Percentiles rank a stretch among this genome's conserved stretches.
Evolutionary conservation across 2,888 invertebrate genomes (phyloP).

Genomic region (Mythimna ferrago): DNA sequence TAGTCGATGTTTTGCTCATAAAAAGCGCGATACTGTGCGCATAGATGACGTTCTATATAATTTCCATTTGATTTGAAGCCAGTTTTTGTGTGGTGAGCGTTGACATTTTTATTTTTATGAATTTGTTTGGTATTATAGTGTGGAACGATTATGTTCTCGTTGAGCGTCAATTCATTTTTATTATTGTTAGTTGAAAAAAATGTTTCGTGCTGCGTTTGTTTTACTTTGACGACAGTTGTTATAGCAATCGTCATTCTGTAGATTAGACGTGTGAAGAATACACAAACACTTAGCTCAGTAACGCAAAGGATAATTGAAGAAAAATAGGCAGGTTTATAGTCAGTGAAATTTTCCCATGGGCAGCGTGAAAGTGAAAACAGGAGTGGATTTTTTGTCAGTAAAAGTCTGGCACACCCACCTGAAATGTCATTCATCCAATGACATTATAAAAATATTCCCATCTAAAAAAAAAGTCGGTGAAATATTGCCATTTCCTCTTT

Average conservation of each 20-base stretch:
- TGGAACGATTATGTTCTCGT: constrained; percentile 65
- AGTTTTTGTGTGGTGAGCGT: constrained; percentile 73
- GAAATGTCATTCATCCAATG: too few relatives aligned
- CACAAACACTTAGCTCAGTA: too few relatives aligned
- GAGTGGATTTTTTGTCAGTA: too few relatives aligned
- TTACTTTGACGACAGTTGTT: constrained; percentile 31
- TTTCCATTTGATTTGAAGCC: constrained; percentile 83
- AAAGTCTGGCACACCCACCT: too few relatives aligned
- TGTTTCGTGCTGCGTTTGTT: constrained; percentile 58
- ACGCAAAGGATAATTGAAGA: too few relatives aligned
- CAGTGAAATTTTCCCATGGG: too few relatives aligned
- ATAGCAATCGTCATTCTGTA: background rate
- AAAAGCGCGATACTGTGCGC: constrained; percentile 84
- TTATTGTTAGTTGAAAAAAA: constrained; percentile 61
- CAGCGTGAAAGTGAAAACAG: too few relatives aligned
- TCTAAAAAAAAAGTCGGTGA: too few relatives aligned
- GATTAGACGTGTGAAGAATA: background rate
- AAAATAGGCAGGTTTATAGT: too few relatives aligned
- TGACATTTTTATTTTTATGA: constrained; percentile 88
- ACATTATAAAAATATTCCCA: too few relatives aligned
- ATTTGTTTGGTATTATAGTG: constrained; percentile 79
- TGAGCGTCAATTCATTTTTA: constrained; percentile 66
- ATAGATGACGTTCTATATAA: constrained; percentile 86
- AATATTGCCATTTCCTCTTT: too few relatives aligned
- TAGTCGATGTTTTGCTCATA: constrained; percentile 86